phyloP scores from a whole-genome alignment of 2,113 vertebrate genomes.

The Nibea coibor region DNA sequence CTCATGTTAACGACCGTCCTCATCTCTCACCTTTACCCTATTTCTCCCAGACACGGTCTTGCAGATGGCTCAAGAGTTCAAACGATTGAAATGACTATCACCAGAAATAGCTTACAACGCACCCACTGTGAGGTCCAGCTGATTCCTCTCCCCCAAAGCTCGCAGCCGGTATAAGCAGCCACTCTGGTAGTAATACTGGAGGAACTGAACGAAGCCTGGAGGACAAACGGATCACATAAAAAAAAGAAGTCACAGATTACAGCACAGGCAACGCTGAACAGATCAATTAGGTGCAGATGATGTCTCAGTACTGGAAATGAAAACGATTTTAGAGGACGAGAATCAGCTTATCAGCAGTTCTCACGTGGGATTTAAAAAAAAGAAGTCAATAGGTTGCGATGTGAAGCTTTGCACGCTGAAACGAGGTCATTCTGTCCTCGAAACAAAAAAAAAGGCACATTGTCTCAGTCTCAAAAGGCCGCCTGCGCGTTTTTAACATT shows the following conservation, averaged over 20 bases:
- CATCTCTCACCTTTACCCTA: constrained; percentile 63
- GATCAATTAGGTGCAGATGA: background rate
- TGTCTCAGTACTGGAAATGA: background rate
- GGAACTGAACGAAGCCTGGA: constrained; percentile 96
- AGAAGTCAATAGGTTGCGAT: background rate
- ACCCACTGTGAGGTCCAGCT: constrained; percentile 98
- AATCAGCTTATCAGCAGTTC: background rate
- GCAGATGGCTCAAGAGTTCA: constrained; percentile 61
- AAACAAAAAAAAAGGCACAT: background rate
- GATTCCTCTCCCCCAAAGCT: constrained; percentile 94
- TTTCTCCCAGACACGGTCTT: constrained; percentile 37
- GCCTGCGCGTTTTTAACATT: background rate
- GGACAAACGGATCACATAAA: constrained; percentile 2
- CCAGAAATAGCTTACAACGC: constrained; percentile 76
- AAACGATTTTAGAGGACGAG: background rate
- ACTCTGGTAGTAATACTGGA: constrained; percentile 98
- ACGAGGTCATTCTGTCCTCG: background rate
- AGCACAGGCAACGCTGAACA: background rate
- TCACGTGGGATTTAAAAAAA: background rate
- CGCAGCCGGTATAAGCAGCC: constrained; percentile 96
- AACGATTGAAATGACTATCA: constrained; percentile 53
- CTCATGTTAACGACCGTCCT: constrained; percentile 39
- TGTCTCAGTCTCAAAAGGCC: too few species aligned
- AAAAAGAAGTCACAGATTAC: background rate
- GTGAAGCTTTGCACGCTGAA: background rate